Conservation (phyloP, 2,113 vertebrate genomes). For the Xyliphius kryptos region DNA sequence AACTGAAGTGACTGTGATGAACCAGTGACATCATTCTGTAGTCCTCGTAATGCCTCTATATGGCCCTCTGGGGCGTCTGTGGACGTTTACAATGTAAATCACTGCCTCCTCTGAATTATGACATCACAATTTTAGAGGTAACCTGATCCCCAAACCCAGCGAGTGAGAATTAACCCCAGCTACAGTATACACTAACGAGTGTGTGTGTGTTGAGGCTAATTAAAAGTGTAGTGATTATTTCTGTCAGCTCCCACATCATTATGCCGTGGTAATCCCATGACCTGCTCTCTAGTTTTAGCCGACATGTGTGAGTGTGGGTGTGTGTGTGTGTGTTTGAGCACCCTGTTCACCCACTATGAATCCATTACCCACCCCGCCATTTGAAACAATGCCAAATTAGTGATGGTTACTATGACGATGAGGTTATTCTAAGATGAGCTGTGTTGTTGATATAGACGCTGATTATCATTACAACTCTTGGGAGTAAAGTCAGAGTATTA, state of each 20-base stretch:
- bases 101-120: not conserved
- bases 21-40: too few relatives aligned
- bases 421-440: slow-evolving; percentile 44
- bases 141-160: not conserved
- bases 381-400: slow-evolving; percentile 49
- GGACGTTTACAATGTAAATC: too few relatives aligned
- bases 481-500: too few relatives aligned
- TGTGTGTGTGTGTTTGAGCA: slow-evolving; percentile 11
- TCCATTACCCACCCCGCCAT: not conserved
- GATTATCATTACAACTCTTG: too few relatives aligned
- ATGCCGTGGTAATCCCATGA: slow-evolving; percentile 51
- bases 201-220: slow-evolving; percentile 56
- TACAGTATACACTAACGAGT: slow-evolving; percentile 25
- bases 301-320: slow-evolving; percentile 20
- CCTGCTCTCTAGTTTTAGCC: slow-evolving; percentile 10
- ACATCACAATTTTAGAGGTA: not conserved
- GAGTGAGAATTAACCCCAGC: too few relatives aligned
- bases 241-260: slow-evolving; percentile 52
- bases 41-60: too few relatives aligned
- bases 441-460: not conserved
- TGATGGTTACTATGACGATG: slow-evolving; percentile 51
- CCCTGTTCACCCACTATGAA: not conserved
- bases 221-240: slow-evolving; percentile 57
- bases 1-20: too few relatives aligned
- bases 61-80: too few relatives aligned